phyloP scores from a whole-genome alignment of 37 sponge, comb jelly and placozoan species.

The Amphimedon queenslandica region DNA sequence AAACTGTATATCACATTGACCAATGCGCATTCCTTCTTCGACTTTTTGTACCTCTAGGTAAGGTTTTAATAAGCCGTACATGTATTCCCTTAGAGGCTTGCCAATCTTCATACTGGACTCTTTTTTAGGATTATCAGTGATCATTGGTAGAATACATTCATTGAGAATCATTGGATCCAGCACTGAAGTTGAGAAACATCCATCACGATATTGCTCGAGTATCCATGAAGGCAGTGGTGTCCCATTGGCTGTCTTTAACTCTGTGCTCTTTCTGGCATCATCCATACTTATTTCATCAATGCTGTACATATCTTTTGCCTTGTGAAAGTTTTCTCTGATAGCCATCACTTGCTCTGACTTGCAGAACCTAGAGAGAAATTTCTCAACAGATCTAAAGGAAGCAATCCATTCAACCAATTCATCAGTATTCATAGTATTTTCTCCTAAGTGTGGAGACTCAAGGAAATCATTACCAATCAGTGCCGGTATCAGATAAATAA shows the following conservation, averaged over 20 bases:
- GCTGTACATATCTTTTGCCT: background rate
- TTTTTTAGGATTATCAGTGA: conserved; percentile 3
- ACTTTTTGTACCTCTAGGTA: background rate
- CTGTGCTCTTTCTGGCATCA: background rate
- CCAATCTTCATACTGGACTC: background rate
- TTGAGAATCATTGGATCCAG: background rate
- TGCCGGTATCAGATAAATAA: conserved; percentile 48
- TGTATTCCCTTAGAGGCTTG: background rate
- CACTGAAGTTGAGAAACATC: background rate
- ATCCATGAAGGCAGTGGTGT: background rate
- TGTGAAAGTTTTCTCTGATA: background rate
- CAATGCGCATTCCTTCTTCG: too few species aligned
- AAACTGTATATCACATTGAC: too few species aligned
- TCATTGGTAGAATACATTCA: background rate
- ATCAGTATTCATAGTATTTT: background rate
- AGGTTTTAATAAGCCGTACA: background rate
- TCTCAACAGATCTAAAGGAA: background rate
- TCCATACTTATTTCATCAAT: background rate
- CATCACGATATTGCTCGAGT: background rate
- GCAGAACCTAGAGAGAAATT: background rate
- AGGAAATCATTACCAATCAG: conserved; percentile 66
- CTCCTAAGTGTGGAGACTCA: too few species aligned
- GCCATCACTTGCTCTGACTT: background rate
- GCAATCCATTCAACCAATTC: background rate
- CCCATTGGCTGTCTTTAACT: background rate